phyloP scores from a whole-genome alignment of 2,888 invertebrate species.

The Lucinisca nassula region DNA sequence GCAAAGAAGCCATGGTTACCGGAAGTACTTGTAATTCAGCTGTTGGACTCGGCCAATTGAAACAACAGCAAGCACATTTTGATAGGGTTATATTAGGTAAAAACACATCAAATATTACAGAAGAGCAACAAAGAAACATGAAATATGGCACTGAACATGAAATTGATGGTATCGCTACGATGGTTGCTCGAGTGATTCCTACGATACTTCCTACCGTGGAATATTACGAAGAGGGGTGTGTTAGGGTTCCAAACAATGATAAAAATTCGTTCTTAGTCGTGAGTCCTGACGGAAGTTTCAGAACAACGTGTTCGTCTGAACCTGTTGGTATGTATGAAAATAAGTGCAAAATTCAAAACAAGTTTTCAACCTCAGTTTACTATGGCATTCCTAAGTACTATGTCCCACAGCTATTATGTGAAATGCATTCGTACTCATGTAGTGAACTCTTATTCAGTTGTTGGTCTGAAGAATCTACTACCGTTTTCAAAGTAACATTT shows the following conservation, averaged over 20 bases:
- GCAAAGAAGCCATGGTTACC: constrained; percentile 19
- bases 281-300: not conserved
- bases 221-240: constrained; percentile 24
- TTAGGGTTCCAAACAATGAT: not conserved
- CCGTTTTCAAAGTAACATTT: constrained; percentile 20
- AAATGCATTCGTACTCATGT: not conserved
- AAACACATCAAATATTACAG: not conserved
- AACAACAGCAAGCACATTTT: constrained; percentile 32
- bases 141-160: not conserved
- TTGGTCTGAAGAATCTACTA: constrained; percentile 30
- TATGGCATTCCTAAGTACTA: constrained; percentile 26
- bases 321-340: constrained; percentile 23
- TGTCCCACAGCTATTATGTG: constrained; percentile 20
- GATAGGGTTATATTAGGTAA: constrained; percentile 12
- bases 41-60: constrained; percentile 28
- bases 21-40: constrained; percentile 38
- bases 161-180: constrained; percentile 36
- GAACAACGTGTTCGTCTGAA: not conserved
- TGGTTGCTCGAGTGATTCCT: constrained; percentile 29
- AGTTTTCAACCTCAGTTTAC: not conserved
- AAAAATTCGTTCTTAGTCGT: not conserved
- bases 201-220: constrained; percentile 20
- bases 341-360: not conserved
- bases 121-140: constrained; percentile 19
- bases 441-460: not conserved